These are phyloP conservation scores for Rhinogobius similis DNA, from an alignment of 2,113 vertebrate genomes.

Conservation along the genomic window DNA sequence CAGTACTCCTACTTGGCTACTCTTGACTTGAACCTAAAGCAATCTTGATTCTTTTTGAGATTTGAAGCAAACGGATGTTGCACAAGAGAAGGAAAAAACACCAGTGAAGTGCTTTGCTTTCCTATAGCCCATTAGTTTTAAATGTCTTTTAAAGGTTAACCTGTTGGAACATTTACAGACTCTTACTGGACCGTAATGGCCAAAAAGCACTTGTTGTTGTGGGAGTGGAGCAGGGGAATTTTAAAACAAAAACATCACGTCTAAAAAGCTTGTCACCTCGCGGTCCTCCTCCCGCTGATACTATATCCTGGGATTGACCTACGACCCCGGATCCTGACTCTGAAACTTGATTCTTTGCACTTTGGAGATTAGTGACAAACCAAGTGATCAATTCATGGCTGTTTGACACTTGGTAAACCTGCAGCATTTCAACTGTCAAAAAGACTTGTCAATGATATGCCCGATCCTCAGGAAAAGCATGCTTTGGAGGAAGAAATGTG, in stretches of 20 bases:
- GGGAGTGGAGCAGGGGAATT: slow-evolving; percentile 4
- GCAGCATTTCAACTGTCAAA: slow-evolving; percentile 46
- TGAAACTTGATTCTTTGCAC: slow-evolving; percentile 60
- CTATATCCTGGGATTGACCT: slow-evolving; percentile 43
- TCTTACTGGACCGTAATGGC: slow-evolving; percentile 45
- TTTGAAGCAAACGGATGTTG: not conserved
- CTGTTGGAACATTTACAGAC: slow-evolving; percentile 69
- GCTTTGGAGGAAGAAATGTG: slow-evolving; percentile 9
- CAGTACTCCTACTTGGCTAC: too few relatives aligned
- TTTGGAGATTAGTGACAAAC: slow-evolving; percentile 45
- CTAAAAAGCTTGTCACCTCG: slow-evolving; percentile 44
- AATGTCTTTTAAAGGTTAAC: slow-evolving; percentile 75
- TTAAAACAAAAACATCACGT: slow-evolving; percentile 3
- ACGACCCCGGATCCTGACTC: slow-evolving; percentile 41
- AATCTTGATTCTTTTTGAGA: not conserved
- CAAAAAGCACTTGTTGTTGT: slow-evolving; percentile 35
- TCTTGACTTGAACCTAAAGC: not conserved
- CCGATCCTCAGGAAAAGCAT: slow-evolving; percentile 15
- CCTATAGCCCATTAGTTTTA: slow-evolving; percentile 64
- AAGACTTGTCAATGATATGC: slow-evolving; percentile 33
- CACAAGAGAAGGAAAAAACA: slow-evolving; percentile 28
- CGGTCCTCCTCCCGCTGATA: slow-evolving; percentile 25
- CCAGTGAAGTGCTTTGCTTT: slow-evolving; percentile 35
- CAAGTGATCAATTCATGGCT: slow-evolving; percentile 57
- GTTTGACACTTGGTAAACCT: slow-evolving; percentile 53